Evolutionary conservation across 2,797 vertebrate species (phyloP).

Genomic region (Rhinichthys osculus): DNA sequence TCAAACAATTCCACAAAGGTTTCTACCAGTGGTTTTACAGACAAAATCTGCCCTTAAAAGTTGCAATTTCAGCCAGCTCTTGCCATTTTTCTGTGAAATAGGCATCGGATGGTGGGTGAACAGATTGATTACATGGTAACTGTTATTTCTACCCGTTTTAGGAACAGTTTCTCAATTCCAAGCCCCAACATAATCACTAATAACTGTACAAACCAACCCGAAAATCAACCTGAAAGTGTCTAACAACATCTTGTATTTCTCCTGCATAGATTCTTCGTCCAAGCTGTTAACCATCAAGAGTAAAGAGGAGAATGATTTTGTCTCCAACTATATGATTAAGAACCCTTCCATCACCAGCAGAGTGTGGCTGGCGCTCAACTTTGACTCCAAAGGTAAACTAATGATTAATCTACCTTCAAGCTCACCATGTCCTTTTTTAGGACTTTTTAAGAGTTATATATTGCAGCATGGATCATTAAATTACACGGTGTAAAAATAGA

Average conservation of each 20-base stretch:
- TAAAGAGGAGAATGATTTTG: conserved; percentile 90
- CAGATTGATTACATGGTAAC: neutral
- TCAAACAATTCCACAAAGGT: neutral
- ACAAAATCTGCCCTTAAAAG: too few relatives aligned
- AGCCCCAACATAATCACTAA: neutral
- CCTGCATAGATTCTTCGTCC: conserved; percentile 80
- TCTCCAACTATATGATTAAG: conserved; percentile 81
- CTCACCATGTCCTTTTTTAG: neutral
- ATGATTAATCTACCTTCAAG: neutral
- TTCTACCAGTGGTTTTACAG: neutral
- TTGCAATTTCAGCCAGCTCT: neutral
- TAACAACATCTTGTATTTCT: neutral
- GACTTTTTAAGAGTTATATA: neutral
- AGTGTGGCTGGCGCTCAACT: conserved; percentile 87
- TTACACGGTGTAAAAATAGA: neutral
- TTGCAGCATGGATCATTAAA: neutral
- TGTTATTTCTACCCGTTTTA: neutral
- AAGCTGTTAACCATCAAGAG: conserved; percentile 84
- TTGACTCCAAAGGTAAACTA: conserved; percentile 74
- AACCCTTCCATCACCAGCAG: conserved; percentile 86
- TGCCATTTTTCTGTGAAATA: neutral
- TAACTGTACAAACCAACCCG: neutral
- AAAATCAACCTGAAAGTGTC: neutral
- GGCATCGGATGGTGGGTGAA: neutral
- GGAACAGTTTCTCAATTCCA: neutral